Percentiles rank a stretch among this genome's conserved stretches.
Conservation (phyloP, 2,113 vertebrate genomes). For the Hippopotamus amphibius region DNA sequence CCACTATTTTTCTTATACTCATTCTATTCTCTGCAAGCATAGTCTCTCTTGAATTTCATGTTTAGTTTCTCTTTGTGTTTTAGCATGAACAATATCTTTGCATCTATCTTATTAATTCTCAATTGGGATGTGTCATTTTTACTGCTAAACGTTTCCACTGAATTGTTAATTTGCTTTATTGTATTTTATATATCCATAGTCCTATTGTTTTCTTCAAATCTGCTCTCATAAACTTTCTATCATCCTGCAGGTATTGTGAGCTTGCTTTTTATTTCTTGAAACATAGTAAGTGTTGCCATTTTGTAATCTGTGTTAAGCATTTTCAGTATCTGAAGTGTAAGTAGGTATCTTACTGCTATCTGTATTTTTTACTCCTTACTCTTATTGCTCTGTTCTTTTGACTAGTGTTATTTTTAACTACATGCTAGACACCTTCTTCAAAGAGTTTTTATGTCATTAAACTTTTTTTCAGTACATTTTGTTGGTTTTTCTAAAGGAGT, state of each 20-base stretch:
- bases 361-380: neutral
- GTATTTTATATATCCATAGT: neutral
- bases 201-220: neutral
- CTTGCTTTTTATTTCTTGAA: neutral
- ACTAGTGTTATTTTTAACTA: neutral
- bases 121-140: neutral
- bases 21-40: neutral
- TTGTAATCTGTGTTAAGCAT: neutral
- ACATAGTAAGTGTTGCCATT: neutral
- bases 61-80: neutral
- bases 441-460: neutral
- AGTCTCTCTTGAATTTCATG: neutral
- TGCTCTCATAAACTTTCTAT: neutral
- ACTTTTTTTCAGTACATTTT: neutral
- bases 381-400: neutral
- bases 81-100: neutral
- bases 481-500: conserved; percentile 1
- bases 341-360: neutral
- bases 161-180: conserved; percentile 46
- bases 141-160: neutral
- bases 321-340: neutral
- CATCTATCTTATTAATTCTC: neutral
- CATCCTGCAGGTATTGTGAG: neutral
- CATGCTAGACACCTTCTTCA: neutral
- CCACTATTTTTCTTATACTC: neutral